A percentile compares a stretch with the other conserved stretches of the same genome.
These are phyloP conservation scores for Laodelphax striatellus DNA, from an alignment of 1,140 invertebrate genomes.

Conservation along the genomic window DNA sequence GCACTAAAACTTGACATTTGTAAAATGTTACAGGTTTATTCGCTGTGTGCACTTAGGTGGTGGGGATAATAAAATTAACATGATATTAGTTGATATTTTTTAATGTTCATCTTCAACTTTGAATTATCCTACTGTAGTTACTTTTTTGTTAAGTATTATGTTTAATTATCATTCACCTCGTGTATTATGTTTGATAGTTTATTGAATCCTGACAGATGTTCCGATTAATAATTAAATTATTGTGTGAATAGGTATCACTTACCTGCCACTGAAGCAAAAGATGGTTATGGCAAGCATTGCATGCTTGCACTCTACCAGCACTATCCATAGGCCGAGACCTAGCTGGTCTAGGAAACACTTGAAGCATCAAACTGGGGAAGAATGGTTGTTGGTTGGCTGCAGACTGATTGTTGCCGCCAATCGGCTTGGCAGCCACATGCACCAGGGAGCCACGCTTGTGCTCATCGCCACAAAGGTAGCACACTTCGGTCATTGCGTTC, in stretches of 20 bases:
- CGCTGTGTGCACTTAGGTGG: too few species aligned
- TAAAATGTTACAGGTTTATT: too few species aligned
- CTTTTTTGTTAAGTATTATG: too few species aligned
- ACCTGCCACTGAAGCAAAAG: conserved; percentile 71
- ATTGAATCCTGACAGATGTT: too few species aligned
- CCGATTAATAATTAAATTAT: too few species aligned
- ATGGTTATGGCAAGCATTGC: conserved; percentile 66
- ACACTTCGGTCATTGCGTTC: conserved; percentile 78
- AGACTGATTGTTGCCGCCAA: conserved; percentile 10
- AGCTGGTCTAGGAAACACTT: conserved; percentile 54
- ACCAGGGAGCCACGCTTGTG: conserved; percentile 63
- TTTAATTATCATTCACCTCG: too few species aligned
- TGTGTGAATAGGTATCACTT: not conserved
- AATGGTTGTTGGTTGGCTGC: conserved; percentile 39
- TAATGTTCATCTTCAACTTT: too few species aligned
- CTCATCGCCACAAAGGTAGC: conserved; percentile 81
- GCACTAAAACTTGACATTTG: too few species aligned
- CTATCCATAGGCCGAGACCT: conserved; percentile 75
- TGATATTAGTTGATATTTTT: too few species aligned
- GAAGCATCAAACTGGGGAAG: conserved; percentile 72
- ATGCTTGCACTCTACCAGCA: conserved; percentile 61
- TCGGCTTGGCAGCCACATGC: conserved; percentile 46
- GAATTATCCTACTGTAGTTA: too few species aligned
- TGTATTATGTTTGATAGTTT: too few species aligned
- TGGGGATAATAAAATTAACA: too few species aligned